These are phyloP conservation scores for Himalopsyche anomala DNA, from an alignment of 2,888 invertebrate species.

Conservation along the genomic window DNA sequence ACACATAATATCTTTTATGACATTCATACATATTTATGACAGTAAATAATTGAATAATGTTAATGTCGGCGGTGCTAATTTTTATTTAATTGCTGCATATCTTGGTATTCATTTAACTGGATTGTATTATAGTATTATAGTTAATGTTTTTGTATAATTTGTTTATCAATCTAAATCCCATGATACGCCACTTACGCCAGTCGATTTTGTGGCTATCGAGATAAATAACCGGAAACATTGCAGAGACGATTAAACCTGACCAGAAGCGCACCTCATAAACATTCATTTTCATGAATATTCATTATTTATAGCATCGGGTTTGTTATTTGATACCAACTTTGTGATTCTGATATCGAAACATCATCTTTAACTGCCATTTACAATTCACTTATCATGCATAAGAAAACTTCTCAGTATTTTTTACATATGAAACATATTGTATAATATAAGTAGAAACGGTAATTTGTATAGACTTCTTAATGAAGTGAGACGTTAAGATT, in stretches of 20 bases:
- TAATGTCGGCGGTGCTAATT: background rate
- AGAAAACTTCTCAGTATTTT: background rate
- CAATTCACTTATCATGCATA: background rate
- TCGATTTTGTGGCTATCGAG: slow-evolving; percentile 5
- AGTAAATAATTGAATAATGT: too few relatives aligned
- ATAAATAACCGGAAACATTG: slow-evolving; percentile 42
- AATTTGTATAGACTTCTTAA: too few relatives aligned
- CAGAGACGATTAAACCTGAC: background rate
- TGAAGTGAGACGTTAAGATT: too few relatives aligned
- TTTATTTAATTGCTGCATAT: background rate
- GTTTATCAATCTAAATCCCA: background rate
- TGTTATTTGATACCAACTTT: background rate
- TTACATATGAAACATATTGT: too few relatives aligned
- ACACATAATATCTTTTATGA: too few relatives aligned
- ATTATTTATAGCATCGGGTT: background rate
- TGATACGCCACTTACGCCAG: background rate
- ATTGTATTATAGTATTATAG: background rate
- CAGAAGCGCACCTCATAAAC: slow-evolving; percentile 21
- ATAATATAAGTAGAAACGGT: too few relatives aligned
- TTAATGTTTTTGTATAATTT: slow-evolving; percentile 13
- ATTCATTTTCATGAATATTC: slow-evolving; percentile 13
- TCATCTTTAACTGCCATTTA: background rate
- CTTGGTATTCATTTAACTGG: background rate
- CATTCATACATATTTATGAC: too few relatives aligned
- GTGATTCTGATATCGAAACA: background rate